phyloP scores from a whole-genome alignment of 2,113 vertebrate species.

The Microtus pennsylvanicus region DNA sequence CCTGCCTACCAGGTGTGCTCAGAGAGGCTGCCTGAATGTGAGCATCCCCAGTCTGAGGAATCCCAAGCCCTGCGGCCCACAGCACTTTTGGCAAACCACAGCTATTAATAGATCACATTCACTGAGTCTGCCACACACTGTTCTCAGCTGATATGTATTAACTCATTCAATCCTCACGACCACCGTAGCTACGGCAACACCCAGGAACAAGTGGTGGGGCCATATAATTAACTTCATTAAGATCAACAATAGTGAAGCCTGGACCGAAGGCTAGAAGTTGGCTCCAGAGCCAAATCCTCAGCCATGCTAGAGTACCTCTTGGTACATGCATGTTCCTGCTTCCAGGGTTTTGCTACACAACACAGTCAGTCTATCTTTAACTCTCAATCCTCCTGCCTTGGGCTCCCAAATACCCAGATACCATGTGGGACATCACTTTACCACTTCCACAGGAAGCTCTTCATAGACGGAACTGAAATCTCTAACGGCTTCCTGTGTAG shows the following conservation, averaged over 20 bases:
- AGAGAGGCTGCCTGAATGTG: not conserved
- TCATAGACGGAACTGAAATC: constrained; percentile 6
- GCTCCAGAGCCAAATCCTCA: not conserved
- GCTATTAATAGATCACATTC: not conserved
- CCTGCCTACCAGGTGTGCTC: not conserved
- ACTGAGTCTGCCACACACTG: not conserved
- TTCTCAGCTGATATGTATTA: not conserved
- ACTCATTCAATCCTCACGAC: not conserved
- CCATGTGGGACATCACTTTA: not conserved
- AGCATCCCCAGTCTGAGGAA: not conserved
- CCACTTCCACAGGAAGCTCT: constrained; percentile 48
- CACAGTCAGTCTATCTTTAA: not conserved
- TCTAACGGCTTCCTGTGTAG: constrained; percentile 30
- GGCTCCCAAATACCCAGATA: not conserved
- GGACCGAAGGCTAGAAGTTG: not conserved
- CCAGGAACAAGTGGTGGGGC: not conserved
- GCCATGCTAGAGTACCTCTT: not conserved
- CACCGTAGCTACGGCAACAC: rapidly evolving
- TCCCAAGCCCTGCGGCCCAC: not conserved
- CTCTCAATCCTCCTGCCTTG: not conserved
- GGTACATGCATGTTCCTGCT: too few relatives aligned
- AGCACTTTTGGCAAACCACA: not conserved
- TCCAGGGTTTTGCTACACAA: not conserved
- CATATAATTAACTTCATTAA: not conserved
- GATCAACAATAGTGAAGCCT: not conserved